Evolutionary conservation across 2,113 vertebrate genomes (phyloP).

Genomic region (Oreamnos americanus): DNA sequence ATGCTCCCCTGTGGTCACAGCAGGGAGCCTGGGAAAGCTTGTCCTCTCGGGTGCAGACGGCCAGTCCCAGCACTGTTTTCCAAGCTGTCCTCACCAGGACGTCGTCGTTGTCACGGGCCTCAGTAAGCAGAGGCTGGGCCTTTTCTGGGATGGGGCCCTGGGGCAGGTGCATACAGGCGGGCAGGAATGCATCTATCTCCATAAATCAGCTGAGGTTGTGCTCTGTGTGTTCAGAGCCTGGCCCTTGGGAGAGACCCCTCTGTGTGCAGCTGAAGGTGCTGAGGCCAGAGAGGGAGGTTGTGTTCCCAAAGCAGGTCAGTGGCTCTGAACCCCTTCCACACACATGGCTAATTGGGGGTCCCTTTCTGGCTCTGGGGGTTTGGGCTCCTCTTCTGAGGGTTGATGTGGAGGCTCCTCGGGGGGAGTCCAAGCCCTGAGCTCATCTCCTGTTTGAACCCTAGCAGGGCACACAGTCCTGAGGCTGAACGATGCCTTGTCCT

Average conservation of each 20-base stretch:
- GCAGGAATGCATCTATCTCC: background rate
- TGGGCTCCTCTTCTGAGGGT: background rate
- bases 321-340: background rate
- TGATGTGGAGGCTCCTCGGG: background rate
- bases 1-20: background rate
- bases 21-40: background rate
- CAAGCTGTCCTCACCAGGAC: background rate
- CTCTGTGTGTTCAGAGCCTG: background rate
- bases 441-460: background rate
- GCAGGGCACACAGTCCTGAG: background rate
- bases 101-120: rapidly evolving
- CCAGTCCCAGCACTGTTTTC: background rate
- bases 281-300: background rate
- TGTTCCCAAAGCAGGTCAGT: background rate
- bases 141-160: background rate
- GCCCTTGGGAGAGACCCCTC: background rate
- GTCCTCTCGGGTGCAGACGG: background rate
- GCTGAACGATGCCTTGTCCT: background rate
- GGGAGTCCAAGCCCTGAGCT: background rate
- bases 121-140: background rate
- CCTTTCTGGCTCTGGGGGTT: background rate
- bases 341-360: background rate
- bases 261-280: background rate
- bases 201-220: background rate
- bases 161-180: background rate